A percentile compares a stretch with the other conserved stretches of the same genome.
These are phyloP conservation scores for Himalopsyche japonica DNA, from an alignment of 2,888 invertebrate genomes.

Conservation along the genomic window DNA sequence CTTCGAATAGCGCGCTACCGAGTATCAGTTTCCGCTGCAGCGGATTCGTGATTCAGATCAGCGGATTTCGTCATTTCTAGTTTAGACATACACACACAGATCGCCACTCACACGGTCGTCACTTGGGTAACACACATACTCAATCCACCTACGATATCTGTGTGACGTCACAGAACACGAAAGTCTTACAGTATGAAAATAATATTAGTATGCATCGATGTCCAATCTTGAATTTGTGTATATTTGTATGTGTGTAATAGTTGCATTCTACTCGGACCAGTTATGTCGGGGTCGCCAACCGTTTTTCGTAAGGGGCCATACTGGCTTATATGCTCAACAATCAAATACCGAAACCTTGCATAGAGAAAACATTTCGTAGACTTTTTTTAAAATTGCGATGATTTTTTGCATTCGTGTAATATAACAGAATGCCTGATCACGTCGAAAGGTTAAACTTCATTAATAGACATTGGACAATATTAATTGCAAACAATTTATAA, in stretches of 20 bases:
- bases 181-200: not conserved
- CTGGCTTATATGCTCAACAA: too few species aligned
- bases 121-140: not conserved
- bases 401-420: too few species aligned
- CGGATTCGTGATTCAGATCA: conserved; percentile 9
- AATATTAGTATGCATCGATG: not conserved
- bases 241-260: too few species aligned
- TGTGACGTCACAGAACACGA: not conserved
- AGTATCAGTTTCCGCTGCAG: not conserved
- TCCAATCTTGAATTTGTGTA: not conserved
- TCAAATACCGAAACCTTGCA: too few species aligned
- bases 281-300: too few species aligned
- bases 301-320: too few species aligned
- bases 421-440: too few species aligned
- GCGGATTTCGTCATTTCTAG: conserved; percentile 6
- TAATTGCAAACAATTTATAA: too few species aligned
- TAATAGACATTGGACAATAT: too few species aligned
- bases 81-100: not conserved
- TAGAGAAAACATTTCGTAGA: too few species aligned
- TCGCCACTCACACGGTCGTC: not conserved
- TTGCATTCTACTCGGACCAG: not conserved
- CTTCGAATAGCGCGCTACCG: not conserved
- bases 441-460: too few species aligned
- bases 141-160: not conserved
- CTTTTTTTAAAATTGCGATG: too few species aligned